These are phyloP conservation scores for Steinernema hermaphroditum DNA, from an alignment of 2,888 invertebrate species.

Conservation along the genomic window DNA sequence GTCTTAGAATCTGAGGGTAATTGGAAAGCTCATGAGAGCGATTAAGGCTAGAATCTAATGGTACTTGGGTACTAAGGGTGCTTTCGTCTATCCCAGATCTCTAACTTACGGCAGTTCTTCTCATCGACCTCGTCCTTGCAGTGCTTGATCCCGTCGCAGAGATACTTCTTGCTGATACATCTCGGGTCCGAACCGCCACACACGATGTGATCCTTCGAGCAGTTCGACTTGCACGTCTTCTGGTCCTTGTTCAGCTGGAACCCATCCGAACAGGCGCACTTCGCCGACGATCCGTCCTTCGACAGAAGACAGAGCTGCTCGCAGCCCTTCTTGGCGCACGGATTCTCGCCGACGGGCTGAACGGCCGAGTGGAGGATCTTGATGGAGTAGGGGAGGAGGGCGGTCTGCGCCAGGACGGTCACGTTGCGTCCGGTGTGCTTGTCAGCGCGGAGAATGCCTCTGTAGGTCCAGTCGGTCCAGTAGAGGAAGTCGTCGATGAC, in stretches of 20 bases:
- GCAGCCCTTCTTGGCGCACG: slow-evolving; percentile 76
- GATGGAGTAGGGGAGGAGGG: slow-evolving; percentile 89
- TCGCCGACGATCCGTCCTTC: slow-evolving; percentile 65
- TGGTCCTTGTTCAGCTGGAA: slow-evolving; percentile 53
- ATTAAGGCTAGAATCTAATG: too few relatives aligned
- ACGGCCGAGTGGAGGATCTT: slow-evolving; percentile 90
- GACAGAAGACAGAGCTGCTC: slow-evolving; percentile 84
- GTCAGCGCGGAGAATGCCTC: slow-evolving; percentile 68
- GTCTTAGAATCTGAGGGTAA: too few relatives aligned
- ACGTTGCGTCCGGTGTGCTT: slow-evolving; percentile 89
- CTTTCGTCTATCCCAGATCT: not conserved
- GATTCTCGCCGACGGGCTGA: slow-evolving; percentile 75
- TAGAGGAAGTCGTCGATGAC: slow-evolving; percentile 86
- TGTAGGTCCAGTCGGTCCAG: slow-evolving; percentile 91
- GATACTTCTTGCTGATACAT: slow-evolving; percentile 57
- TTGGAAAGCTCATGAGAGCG: too few relatives aligned
- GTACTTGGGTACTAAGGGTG: not conserved
- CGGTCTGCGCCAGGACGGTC: slow-evolving; percentile 88
- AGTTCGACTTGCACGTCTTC: slow-evolving; percentile 52
- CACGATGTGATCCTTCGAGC: slow-evolving; percentile 47
- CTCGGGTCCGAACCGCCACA: slow-evolving; percentile 61
- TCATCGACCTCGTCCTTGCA: slow-evolving; percentile 59
- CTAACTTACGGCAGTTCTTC: slow-evolving; percentile 55
- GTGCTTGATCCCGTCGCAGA: slow-evolving; percentile 59
- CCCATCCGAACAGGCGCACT: slow-evolving; percentile 61